Conservation (phyloP, 1,140 invertebrate genomes). For the Nasonia vitripennis region DNA sequence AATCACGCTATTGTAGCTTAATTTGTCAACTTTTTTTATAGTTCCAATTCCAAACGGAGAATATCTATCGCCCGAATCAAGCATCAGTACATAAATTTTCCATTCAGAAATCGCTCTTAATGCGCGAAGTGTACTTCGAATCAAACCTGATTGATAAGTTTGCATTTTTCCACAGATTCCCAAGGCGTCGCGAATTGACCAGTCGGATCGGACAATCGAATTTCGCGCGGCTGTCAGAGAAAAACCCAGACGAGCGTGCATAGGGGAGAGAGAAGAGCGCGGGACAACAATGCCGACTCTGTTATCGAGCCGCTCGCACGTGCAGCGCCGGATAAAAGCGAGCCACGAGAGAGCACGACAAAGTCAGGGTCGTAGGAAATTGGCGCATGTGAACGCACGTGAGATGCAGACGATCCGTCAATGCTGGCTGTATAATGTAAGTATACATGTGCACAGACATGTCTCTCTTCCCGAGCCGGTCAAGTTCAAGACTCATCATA, state of each 20-base stretch:
- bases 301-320: conserved; percentile 13
- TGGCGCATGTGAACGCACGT: background rate
- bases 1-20: background rate
- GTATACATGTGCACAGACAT: background rate
- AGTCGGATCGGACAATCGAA: background rate
- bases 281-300: conserved; percentile 3
- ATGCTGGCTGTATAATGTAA: background rate
- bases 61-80: too few species aligned
- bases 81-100: too few species aligned
- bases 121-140: too few species aligned
- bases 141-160: too few species aligned
- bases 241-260: background rate
- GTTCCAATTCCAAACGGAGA: background rate
- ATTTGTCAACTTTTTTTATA: background rate
- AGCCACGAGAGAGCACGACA: background rate
- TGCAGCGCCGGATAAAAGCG: conserved; percentile 2
- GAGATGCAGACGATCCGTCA: conserved; percentile 1
- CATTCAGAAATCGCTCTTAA: too few species aligned
- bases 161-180: too few species aligned
- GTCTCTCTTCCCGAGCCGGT: background rate
- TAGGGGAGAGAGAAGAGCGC: background rate
- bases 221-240: background rate
- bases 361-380: conserved; percentile 17
- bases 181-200: too few species aligned
- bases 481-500: background rate